A percentile compares a stretch with the other conserved stretches of the same genome.
phyloP scores from a whole-genome alignment of 2,797 vertebrate genomes.

The Ambastaia sidthimunki region DNA sequence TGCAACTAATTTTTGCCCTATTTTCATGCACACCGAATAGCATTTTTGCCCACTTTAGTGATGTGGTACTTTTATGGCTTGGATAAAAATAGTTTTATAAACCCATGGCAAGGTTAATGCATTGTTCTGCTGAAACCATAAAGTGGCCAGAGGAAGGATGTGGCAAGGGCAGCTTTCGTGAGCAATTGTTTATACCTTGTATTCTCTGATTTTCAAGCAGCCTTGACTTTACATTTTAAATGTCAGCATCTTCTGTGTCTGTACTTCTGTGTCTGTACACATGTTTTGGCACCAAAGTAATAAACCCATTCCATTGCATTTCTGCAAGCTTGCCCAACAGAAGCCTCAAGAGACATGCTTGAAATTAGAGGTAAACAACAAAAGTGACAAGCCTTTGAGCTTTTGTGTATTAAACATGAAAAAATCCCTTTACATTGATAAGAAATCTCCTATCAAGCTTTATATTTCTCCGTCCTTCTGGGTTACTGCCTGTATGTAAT shows the following conservation, averaged over 20 bases:
- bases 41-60: neutral
- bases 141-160: slow-evolving; percentile 13
- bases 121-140: slow-evolving; percentile 29
- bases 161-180: neutral
- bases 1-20: neutral
- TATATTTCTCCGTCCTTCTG: neutral
- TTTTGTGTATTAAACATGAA: neutral
- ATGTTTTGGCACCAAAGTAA: neutral
- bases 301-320: slow-evolving; percentile 4
- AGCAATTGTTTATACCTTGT: neutral
- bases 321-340: slow-evolving; percentile 9
- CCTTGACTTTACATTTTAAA: slow-evolving; percentile 15
- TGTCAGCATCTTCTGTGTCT: slow-evolving; percentile 30
- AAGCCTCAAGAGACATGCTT: slow-evolving; percentile 3
- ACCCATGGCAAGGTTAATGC: slow-evolving; percentile 11
- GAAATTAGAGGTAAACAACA: neutral
- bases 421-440: neutral
- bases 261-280: slow-evolving; percentile 13
- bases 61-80: neutral
- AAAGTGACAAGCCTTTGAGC: neutral
- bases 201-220: neutral
- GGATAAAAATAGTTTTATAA: slow-evolving; percentile 20
- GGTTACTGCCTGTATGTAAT: neutral
- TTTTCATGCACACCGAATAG: neutral
- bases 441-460: neutral